Percentiles rank a stretch among this genome's conserved stretches.
These are phyloP conservation scores for Martes martes DNA, from an alignment of 2,113 vertebrate species.

Conservation along the genomic window DNA sequence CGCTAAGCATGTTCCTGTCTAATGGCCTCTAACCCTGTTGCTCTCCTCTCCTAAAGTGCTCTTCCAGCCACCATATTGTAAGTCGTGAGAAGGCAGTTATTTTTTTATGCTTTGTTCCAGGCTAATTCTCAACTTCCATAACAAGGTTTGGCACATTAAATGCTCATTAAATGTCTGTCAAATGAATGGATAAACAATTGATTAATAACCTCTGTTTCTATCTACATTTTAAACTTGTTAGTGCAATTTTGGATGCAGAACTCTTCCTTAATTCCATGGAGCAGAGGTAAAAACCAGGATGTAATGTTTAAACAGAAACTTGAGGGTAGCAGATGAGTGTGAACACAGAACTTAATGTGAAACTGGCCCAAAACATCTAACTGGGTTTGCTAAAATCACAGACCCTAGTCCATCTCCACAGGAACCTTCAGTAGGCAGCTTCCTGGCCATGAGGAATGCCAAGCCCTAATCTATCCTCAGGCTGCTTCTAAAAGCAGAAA, in stretches of 20 bases:
- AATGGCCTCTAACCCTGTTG: background rate
- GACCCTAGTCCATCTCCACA: background rate
- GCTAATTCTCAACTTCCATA: background rate
- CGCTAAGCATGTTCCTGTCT: background rate
- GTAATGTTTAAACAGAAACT: background rate
- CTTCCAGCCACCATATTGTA: background rate
- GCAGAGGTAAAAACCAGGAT: background rate
- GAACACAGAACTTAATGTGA: background rate
- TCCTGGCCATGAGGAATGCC: background rate
- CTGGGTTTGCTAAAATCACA: background rate
- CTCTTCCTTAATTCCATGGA: background rate
- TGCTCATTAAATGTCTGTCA: background rate
- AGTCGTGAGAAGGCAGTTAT: background rate
- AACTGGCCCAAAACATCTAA: background rate
- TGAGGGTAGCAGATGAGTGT: background rate
- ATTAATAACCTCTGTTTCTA: background rate
- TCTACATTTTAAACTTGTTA: background rate
- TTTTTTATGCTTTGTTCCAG: background rate
- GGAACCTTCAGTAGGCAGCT: background rate
- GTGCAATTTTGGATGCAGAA: background rate
- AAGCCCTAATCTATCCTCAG: background rate
- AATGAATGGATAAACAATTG: background rate
- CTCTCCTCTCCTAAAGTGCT: background rate
- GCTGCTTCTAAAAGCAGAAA: background rate
- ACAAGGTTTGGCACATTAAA: background rate